Conservation (phyloP, 2,797 vertebrate species). For the Pseudopleuronectes americanus region DNA sequence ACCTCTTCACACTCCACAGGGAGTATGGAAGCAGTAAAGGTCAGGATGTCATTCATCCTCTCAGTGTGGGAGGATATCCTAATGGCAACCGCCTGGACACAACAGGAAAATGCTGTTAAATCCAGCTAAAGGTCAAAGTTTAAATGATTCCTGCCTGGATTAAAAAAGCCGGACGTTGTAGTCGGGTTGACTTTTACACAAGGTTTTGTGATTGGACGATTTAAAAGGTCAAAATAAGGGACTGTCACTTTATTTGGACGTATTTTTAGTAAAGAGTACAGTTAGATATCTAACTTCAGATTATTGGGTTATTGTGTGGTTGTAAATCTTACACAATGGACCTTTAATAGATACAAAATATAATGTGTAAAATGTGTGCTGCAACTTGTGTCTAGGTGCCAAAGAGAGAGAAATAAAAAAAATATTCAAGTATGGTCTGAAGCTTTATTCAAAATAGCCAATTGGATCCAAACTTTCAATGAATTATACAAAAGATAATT, state of each 20-base stretch:
- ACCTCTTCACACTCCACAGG: conserved; percentile 36
- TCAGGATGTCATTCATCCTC: conserved; percentile 74
- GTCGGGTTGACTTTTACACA: conserved; percentile 18
- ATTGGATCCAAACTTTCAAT: no score
- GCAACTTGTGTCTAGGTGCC: no score
- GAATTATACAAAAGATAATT: no score
- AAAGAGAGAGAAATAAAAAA: no score
- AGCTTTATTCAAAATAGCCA: no score
- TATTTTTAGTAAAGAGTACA: neutral
- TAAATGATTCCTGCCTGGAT: conserved; percentile 32
- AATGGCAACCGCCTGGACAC: conserved; percentile 45
- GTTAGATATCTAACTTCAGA: neutral
- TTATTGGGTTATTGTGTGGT: no score
- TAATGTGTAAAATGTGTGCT: no score
- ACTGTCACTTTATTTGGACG: neutral
- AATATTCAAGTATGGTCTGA: no score
- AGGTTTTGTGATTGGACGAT: conserved; percentile 1
- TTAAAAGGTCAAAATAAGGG: neutral
- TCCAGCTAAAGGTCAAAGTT: conserved; percentile 65
- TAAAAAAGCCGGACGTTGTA: conserved; percentile 24
- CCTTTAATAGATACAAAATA: no score
- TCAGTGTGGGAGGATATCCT: conserved; percentile 69
- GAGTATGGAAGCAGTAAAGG: conserved; percentile 59
- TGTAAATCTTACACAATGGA: no score
- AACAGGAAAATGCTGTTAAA: conserved; percentile 58